These are phyloP conservation scores for Galerucella pusilla DNA, from an alignment of 2,888 invertebrate species.

Conservation along the genomic window DNA sequence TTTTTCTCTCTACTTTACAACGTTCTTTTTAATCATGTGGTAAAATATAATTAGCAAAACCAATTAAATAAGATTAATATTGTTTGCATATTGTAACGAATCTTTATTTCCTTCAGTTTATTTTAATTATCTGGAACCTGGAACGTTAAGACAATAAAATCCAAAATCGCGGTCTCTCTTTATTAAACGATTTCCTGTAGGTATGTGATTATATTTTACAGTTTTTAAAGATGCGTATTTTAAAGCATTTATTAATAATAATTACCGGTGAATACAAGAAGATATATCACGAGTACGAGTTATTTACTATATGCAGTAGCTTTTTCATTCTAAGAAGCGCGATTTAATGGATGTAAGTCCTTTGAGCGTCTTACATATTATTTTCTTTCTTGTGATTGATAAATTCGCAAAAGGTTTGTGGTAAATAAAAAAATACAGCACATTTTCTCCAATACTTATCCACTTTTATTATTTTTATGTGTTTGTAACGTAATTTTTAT, in stretches of 20 bases:
- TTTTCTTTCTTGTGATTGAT: too few relatives aligned
- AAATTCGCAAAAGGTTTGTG: too few relatives aligned
- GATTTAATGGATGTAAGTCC: too few relatives aligned
- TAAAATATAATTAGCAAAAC: slow-evolving; percentile 1
- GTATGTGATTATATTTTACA: not conserved
- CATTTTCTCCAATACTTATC: too few relatives aligned
- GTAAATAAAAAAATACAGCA: too few relatives aligned
- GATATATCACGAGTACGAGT: not conserved
- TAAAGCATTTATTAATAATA: not conserved
- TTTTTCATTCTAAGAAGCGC: too few relatives aligned
- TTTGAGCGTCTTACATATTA: too few relatives aligned
- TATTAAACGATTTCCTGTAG: not conserved
- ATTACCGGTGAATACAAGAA: not conserved
- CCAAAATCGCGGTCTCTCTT: slow-evolving; percentile 2
- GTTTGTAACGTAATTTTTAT: too few relatives aligned
- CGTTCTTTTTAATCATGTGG: slow-evolving; percentile 25
- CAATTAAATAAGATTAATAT: not conserved
- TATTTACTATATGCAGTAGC: too few relatives aligned
- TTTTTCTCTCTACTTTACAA: too few relatives aligned
- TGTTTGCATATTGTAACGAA: not conserved
- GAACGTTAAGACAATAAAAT: not conserved
- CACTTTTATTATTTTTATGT: too few relatives aligned
- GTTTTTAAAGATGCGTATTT: not conserved
- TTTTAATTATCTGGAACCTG: not conserved
- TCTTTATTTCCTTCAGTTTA: not conserved